Conservation (phyloP, 2,888 invertebrate species). For the Galeruca laticollis region DNA sequence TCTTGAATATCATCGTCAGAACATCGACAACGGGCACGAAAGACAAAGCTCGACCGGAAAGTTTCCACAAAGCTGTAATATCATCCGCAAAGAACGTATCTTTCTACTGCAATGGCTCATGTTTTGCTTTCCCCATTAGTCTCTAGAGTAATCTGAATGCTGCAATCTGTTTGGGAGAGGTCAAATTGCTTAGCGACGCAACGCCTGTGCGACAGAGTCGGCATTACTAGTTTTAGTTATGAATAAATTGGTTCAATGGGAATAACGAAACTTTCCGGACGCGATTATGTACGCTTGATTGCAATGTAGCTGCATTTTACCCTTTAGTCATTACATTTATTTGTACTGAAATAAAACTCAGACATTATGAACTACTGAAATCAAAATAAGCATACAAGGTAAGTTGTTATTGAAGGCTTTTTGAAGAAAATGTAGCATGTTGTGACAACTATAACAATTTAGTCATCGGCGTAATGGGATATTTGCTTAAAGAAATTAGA, state of each 20-base stretch:
- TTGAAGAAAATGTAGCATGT: too few relatives aligned
- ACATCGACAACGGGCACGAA: slow-evolving; percentile 19
- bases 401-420: too few relatives aligned
- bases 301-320: neutral
- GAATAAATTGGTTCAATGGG: slow-evolving; percentile 24
- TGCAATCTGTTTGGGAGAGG: slow-evolving; percentile 39
- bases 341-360: neutral
- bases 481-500: too few relatives aligned
- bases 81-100: slow-evolving; percentile 54
- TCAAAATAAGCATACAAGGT: too few relatives aligned
- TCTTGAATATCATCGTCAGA: slow-evolving; percentile 15
- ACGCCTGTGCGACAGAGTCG: slow-evolving; percentile 18
- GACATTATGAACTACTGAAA: neutral
- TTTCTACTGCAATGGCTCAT: slow-evolving; percentile 57
- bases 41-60: slow-evolving; percentile 44
- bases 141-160: slow-evolving; percentile 56
- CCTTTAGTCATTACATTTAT: neutral
- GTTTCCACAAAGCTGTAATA: slow-evolving; percentile 44
- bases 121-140: slow-evolving; percentile 55
- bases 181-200: slow-evolving; percentile 23
- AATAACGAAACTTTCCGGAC: slow-evolving; percentile 26
- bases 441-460: too few relatives aligned
- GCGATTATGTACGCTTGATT: slow-evolving; percentile 5
- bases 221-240: slow-evolving; percentile 23
- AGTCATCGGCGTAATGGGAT: too few relatives aligned